Evolutionary conservation across 1,140 invertebrate species (phyloP), one percentile per base, ranked within the genome.

Genomic region (Belonocnema kinseyi): DNA sequence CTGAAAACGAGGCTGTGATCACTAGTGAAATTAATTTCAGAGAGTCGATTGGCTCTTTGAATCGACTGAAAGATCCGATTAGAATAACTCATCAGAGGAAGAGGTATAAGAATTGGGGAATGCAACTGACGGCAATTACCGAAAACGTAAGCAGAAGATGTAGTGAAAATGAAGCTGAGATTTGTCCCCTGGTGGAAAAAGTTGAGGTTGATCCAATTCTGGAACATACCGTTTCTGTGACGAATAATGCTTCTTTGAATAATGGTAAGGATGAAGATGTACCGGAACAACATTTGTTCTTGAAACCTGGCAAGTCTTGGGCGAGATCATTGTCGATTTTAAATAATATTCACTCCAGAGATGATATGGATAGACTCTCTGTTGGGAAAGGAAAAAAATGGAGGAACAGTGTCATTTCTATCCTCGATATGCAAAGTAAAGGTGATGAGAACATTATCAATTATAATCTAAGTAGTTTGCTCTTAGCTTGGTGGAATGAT

Each of bases 241-340:
- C 7, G n/a, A 78, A 10, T 26, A 73, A 75, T 75, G 21, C 50
- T 33, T 52, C 21, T 58, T n/a, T 56, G 72, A 50, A 46, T 14
- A 50, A 50, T 46, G 4, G 51, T 14, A 14, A n/a, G 33, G 33
- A 74, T 50, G 13, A 66, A 51, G 2, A 8, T 52, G 40, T 46
- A 46, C 17, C 26, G 40, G 71, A 78, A n/a, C 81, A 82, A 50
- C 56, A 53, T 13, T n/a, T 91, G 33, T 87, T 84, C 66, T 78
- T 92, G 12, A 89, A 88, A 73, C 86, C 91, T 13, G 88, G 90
- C 1, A 92, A 92, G 77, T 85, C 80, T 13, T 92, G 89, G 89
- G 80, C 88, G 13, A 87, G 91, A 80, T 91, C 90, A 19, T 77
- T 92, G n/a, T 90, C 90, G 2, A 90, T 91, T 76, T 82, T 91